A percentile compares a stretch with the other conserved stretches of the same genome.
These are phyloP conservation scores for Miniopterus natalensis DNA, from an alignment of 2,113 vertebrate species.

Conservation along the genomic window DNA sequence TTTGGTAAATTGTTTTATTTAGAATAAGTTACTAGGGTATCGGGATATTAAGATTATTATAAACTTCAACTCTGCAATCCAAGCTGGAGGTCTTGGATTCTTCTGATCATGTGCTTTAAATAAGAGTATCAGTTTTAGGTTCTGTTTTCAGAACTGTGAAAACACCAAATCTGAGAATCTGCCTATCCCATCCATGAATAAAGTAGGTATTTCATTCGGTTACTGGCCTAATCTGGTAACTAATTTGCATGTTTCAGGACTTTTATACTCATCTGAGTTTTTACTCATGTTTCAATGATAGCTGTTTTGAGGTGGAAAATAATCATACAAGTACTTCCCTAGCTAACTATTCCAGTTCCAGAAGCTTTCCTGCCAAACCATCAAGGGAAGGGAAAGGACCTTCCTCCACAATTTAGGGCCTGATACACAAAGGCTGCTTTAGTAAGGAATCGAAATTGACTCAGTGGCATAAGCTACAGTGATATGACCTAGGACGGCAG, in stretches of 20 bases:
- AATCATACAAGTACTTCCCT: background rate
- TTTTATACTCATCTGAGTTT: background rate
- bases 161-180: background rate
- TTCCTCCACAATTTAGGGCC: background rate
- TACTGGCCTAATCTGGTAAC: background rate
- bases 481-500: background rate
- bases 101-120: conserved; percentile 7
- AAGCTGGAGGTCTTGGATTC: conserved; percentile 22
- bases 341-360: background rate
- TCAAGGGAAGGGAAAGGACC: background rate
- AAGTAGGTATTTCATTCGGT: background rate
- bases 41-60: background rate
- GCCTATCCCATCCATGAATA: background rate
- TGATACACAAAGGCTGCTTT: background rate
- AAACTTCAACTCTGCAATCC: background rate
- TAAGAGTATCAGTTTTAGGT: conserved; percentile 1
- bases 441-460: background rate
- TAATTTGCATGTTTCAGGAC: background rate
- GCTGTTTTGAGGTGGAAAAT: conserved; percentile 10
- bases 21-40: background rate
- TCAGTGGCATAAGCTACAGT: background rate
- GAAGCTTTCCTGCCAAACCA: background rate
- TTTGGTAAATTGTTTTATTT: conserved; percentile 37
- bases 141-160: conserved; percentile 40
- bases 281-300: background rate